Evolutionary conservation across 2,797 vertebrate genomes (phyloP).

Genomic region (Megalops cyprinoides): DNA sequence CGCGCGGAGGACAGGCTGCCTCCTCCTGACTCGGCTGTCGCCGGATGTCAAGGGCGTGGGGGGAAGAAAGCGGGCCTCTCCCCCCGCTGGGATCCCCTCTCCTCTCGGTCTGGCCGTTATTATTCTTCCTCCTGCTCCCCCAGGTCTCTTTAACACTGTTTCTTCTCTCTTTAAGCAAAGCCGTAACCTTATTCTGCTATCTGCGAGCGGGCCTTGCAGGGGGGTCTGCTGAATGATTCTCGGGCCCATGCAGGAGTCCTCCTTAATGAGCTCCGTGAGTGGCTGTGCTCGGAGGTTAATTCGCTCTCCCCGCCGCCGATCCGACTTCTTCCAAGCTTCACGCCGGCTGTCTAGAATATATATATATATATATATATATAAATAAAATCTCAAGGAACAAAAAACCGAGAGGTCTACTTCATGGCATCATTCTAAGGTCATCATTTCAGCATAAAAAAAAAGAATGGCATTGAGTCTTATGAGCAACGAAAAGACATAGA

Average conservation of each 20-base stretch:
- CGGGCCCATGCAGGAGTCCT: constrained; percentile 51
- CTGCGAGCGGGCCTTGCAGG: constrained; percentile 32
- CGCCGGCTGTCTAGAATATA: constrained; percentile 14
- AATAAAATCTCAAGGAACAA: constrained; percentile 39
- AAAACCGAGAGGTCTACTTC: not conserved
- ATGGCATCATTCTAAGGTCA: constrained; percentile 23
- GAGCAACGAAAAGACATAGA: not conserved
- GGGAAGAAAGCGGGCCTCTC: constrained; percentile 38
- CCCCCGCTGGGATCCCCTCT: constrained; percentile 55
- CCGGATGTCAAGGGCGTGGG: constrained; percentile 56
- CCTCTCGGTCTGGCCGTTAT: constrained; percentile 59
- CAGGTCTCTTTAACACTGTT: constrained; percentile 64
- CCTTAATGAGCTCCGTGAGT: constrained; percentile 64
- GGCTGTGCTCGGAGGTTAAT: constrained; percentile 62
- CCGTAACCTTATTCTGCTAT: constrained; percentile 48
- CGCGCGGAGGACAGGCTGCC: constrained; percentile 21
- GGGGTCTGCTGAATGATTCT: constrained; percentile 38
- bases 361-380: no score
- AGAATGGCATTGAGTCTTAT: constrained; percentile 26
- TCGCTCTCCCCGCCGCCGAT: constrained; percentile 53
- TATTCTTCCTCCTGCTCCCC: constrained; percentile 57
- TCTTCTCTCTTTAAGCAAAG: constrained; percentile 52
- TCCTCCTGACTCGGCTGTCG: constrained; percentile 44
- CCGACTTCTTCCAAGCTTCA: constrained; percentile 41
- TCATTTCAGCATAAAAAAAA: constrained; percentile 2